phyloP scores from a whole-genome alignment of 2,797 vertebrate species.

The Sciurus vulgaris region DNA sequence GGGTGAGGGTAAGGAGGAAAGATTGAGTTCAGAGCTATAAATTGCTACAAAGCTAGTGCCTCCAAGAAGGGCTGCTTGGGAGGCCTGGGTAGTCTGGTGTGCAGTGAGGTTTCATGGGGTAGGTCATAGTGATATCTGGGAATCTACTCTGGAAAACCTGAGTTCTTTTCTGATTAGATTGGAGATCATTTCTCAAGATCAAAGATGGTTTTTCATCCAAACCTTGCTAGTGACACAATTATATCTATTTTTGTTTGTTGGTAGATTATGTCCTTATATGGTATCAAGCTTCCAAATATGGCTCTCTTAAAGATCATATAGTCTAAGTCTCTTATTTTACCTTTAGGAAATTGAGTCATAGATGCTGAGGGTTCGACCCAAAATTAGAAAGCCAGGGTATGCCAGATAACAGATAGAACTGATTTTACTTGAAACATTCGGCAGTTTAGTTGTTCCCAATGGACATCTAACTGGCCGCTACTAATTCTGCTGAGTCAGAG shows the following conservation, averaged over 20 bases:
- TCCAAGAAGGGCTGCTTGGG: constrained; percentile 82
- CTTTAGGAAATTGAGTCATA: constrained; percentile 14
- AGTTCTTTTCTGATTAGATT: not conserved
- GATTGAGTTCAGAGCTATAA: constrained; percentile 79
- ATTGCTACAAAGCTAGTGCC: constrained; percentile 74
- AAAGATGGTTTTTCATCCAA: constrained; percentile 9
- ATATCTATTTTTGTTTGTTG: not conserved
- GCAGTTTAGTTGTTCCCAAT: not conserved
- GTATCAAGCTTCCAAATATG: not conserved
- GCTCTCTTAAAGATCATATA: not conserved
- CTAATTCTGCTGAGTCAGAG: not conserved
- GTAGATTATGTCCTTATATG: not conserved
- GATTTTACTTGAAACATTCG: not conserved
- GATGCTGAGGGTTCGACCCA: not conserved
- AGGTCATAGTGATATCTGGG: not conserved
- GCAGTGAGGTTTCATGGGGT: not conserved
- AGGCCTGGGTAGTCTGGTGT: constrained; percentile 60
- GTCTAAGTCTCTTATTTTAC: not conserved
- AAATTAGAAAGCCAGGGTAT: not conserved
- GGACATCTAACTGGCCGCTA: not conserved
- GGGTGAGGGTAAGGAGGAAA: constrained; percentile 19
- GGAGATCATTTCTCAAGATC: not conserved
- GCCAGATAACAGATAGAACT: not conserved
- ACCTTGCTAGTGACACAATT: not conserved
- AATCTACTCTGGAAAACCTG: not conserved